Base-by-base conservation (phyloP, 2,888 invertebrate genomes). In the Eupelmus urozonus region DNA sequence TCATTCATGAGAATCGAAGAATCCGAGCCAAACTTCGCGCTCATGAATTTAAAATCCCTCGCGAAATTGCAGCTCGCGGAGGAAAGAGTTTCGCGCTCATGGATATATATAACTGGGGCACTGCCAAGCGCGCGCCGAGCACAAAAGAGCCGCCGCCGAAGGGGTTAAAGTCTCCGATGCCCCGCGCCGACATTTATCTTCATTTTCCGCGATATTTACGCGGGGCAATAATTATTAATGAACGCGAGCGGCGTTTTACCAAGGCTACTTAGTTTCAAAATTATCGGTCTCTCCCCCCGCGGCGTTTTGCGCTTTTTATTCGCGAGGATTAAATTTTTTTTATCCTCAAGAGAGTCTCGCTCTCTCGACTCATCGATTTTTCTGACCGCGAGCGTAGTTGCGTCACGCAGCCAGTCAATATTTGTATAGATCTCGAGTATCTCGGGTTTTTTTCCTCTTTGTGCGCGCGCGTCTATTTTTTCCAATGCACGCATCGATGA, bases 141-240 rank as follows among this genome's bases (percentile, higher is more conserved):
- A 11, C 5, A 20, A 27, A 42, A 49, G 23, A 45, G 2, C n/a
- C 0, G 16, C 3, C 25, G 18, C 49, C 29, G 29, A 29, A 29
- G 29, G n/a, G 13, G 13, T 29, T 27, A 27, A 29, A 16, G 20
- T 59, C 2, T 27, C 11, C 11, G 18, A 18, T 40, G 2, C n/a
- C 18, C 20, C 65, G 34, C 27, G 13, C 16, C 34, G 55, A 42
- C 55, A 25, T 69, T 69, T 42, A 42, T 69, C 67, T 27, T 29
- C 29, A 34, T 57, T 42, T 67, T 40, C 27, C 23, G 42, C 18
- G 40, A 11, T n/a, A 9, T 23, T 42, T 25, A 20, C 55, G 25
- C 23, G 7, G 27, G n/a, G 51, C 53, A 53, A 66, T 66, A 66
- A 71, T 71, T 71, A 71, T 71, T 51, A 71, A n/a, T n/a, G n/a